Evolutionary conservation across 1,140 invertebrate genomes (phyloP).

Genomic region (Lordiphosa collinella): DNA sequence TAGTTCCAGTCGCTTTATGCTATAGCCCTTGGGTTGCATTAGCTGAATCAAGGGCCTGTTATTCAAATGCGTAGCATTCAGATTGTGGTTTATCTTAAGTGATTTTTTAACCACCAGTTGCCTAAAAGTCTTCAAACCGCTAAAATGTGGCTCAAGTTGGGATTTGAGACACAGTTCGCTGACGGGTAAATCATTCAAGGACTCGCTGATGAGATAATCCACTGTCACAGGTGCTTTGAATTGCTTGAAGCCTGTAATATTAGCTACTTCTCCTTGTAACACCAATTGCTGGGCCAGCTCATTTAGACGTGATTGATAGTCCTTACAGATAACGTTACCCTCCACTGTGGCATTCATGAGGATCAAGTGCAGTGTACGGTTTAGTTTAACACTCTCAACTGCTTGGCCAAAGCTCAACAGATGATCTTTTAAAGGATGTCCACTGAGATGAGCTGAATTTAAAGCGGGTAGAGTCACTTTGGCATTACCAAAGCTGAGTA

Average conservation of each 20-base stretch:
- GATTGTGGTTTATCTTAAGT: constrained; percentile 5
- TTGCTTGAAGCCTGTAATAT: constrained; percentile 46
- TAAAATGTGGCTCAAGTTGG: constrained; percentile 22
- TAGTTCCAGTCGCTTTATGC: not conserved
- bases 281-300: constrained; percentile 44
- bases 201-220: constrained; percentile 9
- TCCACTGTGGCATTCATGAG: constrained; percentile 52
- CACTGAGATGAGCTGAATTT: constrained; percentile 29
- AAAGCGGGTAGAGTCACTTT: constrained; percentile 33
- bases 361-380: constrained; percentile 37
- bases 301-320: constrained; percentile 39
- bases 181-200: constrained; percentile 33
- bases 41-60: constrained; percentile 29
- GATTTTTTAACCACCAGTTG: constrained; percentile 26
- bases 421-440: constrained; percentile 46
- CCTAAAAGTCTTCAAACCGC: constrained; percentile 18
- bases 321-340: constrained; percentile 41
- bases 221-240: constrained; percentile 44
- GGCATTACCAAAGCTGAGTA: constrained; percentile 44
- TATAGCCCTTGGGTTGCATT: not conserved
- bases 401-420: constrained; percentile 17
- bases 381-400: not conserved
- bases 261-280: constrained; percentile 41
- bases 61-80: constrained; percentile 40
- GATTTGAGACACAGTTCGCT: constrained; percentile 37